phyloP scores from a whole-genome alignment of 2,113 vertebrate species.

The Psettodes erumei region DNA sequence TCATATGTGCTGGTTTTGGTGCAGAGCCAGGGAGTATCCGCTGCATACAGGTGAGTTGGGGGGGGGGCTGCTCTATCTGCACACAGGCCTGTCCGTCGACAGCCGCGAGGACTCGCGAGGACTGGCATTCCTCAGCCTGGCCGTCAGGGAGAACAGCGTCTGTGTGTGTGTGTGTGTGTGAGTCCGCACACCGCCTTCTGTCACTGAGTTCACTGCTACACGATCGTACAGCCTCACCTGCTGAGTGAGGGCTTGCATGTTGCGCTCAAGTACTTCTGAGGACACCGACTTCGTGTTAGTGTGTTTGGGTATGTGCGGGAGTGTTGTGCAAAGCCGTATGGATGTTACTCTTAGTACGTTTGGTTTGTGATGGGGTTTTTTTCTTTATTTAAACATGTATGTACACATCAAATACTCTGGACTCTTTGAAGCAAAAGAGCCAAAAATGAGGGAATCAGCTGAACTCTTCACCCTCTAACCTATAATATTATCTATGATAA shows the following conservation, averaged over 20 bases:
- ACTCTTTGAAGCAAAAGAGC: neutral
- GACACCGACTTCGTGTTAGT: neutral
- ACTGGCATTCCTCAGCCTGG: conserved; percentile 67
- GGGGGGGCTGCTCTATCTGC: conserved; percentile 45
- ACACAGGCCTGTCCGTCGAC: conserved; percentile 60
- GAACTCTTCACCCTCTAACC: conserved; percentile 41
- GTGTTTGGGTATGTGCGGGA: neutral
- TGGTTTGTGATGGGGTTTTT: neutral
- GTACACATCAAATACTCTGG: neutral
- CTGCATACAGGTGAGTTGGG: conserved; percentile 63
- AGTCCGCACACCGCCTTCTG: conserved; percentile 25
- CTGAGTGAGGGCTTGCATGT: conserved; percentile 52
- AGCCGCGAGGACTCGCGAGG: conserved; percentile 71
- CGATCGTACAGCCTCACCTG: conserved; percentile 32
- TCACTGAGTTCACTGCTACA: conserved; percentile 41
- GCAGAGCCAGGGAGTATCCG: conserved; percentile 37
- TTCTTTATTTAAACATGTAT: conserved; percentile 6
- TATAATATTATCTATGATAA: neutral
- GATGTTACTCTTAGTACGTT: conserved; percentile 1
- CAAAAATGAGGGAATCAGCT: neutral
- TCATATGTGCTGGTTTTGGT: conserved; percentile 35
- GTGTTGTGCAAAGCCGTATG: neutral
- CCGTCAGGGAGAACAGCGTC: conserved; percentile 54
- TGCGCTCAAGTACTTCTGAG: conserved; percentile 6
- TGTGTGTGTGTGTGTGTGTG: neutral